Percentiles rank a stretch among this genome's conserved stretches.
These are phyloP conservation scores for Limnephilus lunatus DNA, from an alignment of 2,888 invertebrate genomes.

Conservation along the genomic window DNA sequence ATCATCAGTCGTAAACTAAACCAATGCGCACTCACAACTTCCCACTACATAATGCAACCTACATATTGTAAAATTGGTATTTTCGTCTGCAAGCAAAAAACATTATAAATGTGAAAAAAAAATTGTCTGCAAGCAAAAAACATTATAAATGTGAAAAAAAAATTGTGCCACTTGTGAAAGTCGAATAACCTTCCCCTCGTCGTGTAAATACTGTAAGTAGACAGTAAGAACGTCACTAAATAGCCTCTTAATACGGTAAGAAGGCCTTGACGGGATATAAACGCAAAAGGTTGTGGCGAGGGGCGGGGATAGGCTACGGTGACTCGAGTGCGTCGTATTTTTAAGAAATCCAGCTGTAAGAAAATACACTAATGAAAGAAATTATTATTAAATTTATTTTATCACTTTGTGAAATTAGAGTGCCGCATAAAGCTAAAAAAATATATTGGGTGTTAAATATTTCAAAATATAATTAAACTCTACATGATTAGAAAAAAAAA, in stretches of 20 bases:
- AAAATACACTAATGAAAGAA: not conserved
- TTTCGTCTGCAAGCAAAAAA: too few relatives aligned
- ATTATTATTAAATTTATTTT: not conserved
- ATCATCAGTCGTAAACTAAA: too few relatives aligned
- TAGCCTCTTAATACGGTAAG: slow-evolving; percentile 56
- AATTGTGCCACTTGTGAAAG: not conserved
- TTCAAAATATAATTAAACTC: too few relatives aligned
- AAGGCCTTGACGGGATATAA: slow-evolving; percentile 52
- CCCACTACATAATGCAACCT: too few relatives aligned
- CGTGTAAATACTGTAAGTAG: not conserved
- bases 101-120: not conserved
- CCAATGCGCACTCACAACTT: too few relatives aligned
- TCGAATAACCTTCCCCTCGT: not conserved
- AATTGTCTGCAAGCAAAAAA: too few relatives aligned
- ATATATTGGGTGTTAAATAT: too few relatives aligned
- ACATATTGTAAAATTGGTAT: too few relatives aligned
- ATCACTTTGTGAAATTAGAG: too few relatives aligned
- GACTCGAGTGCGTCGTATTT: not conserved
- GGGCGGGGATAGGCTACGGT: not conserved
- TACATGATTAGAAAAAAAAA: too few relatives aligned
- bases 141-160: not conserved
- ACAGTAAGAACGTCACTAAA: slow-evolving; percentile 39
- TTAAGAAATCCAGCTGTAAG: not conserved
- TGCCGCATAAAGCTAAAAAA: too few relatives aligned
- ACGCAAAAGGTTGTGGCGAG: slow-evolving; percentile 51